A percentile compares a stretch with the other conserved stretches of the same genome.
Conservation (phyloP, 2,113 vertebrate species). For the Scatophagus argus region DNA sequence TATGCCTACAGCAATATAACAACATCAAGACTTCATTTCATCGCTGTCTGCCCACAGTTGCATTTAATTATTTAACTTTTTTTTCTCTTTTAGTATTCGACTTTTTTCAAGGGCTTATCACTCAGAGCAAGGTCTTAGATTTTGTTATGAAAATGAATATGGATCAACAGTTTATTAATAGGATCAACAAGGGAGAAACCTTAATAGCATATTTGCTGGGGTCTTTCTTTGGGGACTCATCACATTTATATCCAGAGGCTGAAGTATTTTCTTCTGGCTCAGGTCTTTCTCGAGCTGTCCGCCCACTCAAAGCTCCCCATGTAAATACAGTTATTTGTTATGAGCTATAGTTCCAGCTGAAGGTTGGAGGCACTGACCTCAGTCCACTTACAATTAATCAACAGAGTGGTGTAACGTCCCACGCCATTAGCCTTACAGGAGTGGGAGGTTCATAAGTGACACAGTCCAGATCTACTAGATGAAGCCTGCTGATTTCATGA, state of each 20-base stretch:
- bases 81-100: constrained; percentile 16
- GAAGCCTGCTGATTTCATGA: constrained; percentile 7
- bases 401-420: constrained; percentile 45
- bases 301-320: constrained; percentile 43
- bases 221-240: constrained; percentile 44
- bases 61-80: constrained; percentile 29
- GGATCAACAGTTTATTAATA: constrained; percentile 59
- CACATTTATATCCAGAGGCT: constrained; percentile 50
- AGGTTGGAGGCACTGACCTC: constrained; percentile 70
- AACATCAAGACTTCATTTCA: constrained; percentile 63
- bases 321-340: constrained; percentile 78
- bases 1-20: constrained; percentile 65
- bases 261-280: constrained; percentile 41
- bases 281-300: constrained; percentile 43
- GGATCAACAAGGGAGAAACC: constrained; percentile 27
- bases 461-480: constrained; percentile 9
- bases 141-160: constrained; percentile 50
- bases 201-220: constrained; percentile 18
- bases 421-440: constrained; percentile 71
- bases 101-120: constrained; percentile 40
- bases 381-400: constrained; percentile 74
- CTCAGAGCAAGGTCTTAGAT: constrained; percentile 32
- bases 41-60: constrained; percentile 37
- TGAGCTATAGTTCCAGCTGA: constrained; percentile 49
- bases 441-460: constrained; percentile 59